A percentile compares a stretch with the other conserved stretches of the same genome.
These are phyloP conservation scores for Pseudotriccus pelzelni DNA, from an alignment of 2,797 vertebrate genomes.

Conservation along the genomic window DNA sequence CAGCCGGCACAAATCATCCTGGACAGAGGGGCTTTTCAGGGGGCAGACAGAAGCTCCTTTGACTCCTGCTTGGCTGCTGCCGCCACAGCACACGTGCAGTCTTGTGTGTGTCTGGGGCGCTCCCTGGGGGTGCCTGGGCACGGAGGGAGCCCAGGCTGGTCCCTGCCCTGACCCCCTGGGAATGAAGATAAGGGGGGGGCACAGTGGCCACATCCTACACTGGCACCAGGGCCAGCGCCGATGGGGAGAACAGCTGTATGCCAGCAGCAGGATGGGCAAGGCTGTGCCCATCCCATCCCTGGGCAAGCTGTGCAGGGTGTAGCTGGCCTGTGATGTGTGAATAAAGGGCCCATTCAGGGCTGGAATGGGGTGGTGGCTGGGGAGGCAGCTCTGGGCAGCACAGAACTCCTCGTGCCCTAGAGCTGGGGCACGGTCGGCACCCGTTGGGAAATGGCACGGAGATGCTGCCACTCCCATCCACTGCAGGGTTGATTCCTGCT, in stretches of 20 bases:
- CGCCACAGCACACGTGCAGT: neutral
- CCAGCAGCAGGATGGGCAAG: accelerated
- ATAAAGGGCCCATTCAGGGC: conserved; percentile 23
- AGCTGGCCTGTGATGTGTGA: neutral
- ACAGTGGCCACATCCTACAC: neutral
- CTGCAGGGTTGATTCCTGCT: accelerated
- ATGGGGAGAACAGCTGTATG: accelerated
- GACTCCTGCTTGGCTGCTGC: neutral
- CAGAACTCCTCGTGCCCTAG: accelerated
- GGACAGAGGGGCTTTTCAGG: conserved; percentile 65
- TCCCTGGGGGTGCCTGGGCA: neutral
- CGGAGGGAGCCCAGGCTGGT: neutral
- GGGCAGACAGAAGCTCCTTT: conserved; percentile 65
- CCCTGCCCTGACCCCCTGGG: neutral
- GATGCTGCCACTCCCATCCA: neutral
- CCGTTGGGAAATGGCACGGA: accelerated
- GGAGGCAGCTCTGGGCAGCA: accelerated
- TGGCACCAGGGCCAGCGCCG: accelerated
- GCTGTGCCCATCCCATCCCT: accelerated
- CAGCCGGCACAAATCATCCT: neutral
- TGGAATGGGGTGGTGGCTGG: neutral
- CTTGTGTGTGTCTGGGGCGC: neutral
- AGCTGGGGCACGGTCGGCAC: neutral
- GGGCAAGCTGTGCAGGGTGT: neutral
- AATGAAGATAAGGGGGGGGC: neutral